Evolutionary conservation across 2,888 invertebrate genomes (phyloP), one percentile per base, ranked within the genome.

Genomic region (Sinodicranocentrus sp.): DNA sequence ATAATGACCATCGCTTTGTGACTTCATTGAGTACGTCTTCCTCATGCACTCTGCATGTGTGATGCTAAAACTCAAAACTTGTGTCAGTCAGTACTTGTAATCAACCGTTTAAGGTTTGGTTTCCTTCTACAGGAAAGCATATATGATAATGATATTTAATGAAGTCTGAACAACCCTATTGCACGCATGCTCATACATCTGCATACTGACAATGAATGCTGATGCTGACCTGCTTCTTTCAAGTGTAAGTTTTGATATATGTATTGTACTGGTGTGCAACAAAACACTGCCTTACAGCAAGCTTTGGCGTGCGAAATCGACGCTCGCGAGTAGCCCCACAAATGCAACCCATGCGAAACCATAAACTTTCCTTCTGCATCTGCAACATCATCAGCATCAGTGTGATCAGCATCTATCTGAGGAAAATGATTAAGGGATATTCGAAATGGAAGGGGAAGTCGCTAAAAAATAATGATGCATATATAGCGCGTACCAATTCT

Each of bases 171-270:
- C 21, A 15, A 57, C 21, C 3, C 21, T 21, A 2, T n/a, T 17
- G n/a, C 6, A 52, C 23, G 15, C 23, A 57, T 15, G 2, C 19
- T 2, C 17, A 57, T 21, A 23, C 57, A 23, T 57, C 3, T 28
- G 48, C 17, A n/a, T 63, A 63, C 8, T 63, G 21, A 21, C 17
- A n/a, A n/a, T n/a, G n/a, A n/a, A 3, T 67, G n/a, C 52, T 13
- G 13, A 26, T 33, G 33, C 67, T 76, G 76, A 76, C 76, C 76
- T 76, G 54, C 63, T 76, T 76, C 65, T 76, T 21, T 28, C 1
- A 48, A 48, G 17, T 33, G 33, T 3, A 6, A 6, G 33, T 33
- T 33, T 33, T 10, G 33, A 33, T 10, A 33, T 33, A 6, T 33
- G 33, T 33, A 33, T 10, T 33, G 33, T 33, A 33, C 33, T 33